These are phyloP conservation scores for Gortyna flavago DNA, from an alignment of 2,888 invertebrate genomes.

Conservation along the genomic window DNA sequence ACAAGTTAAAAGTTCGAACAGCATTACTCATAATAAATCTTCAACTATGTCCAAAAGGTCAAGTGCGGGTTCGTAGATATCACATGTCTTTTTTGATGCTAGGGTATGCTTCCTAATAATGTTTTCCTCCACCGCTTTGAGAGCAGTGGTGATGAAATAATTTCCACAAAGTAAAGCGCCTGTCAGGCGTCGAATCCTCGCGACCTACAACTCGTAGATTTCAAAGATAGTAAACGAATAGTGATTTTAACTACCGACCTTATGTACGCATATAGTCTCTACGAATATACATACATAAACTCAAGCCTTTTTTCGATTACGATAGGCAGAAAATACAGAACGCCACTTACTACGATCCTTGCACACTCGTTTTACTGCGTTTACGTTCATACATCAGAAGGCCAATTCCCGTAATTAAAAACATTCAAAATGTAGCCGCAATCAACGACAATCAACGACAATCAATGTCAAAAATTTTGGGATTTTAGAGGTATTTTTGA, in stretches of 20 bases:
- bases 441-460: too few species aligned
- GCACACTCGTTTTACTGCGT: not conserved
- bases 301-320: not conserved
- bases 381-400: not conserved
- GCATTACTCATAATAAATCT: not conserved
- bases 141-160: too few species aligned
- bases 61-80: too few species aligned
- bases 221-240: not conserved
- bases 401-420: too few species aligned
- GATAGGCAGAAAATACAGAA: not conserved
- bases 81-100: too few species aligned
- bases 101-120: too few species aligned
- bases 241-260: not conserved
- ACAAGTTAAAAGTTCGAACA: not conserved
- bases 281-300: not conserved
- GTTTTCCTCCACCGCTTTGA: too few species aligned
- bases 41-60: not conserved
- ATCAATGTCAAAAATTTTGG: too few species aligned
- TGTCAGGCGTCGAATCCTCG: too few species aligned
- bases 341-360: not conserved
- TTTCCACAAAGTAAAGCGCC: too few species aligned
- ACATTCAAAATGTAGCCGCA: too few species aligned
- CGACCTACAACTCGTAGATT: not conserved
- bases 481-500: too few species aligned
- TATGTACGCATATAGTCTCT: not conserved